Conservation (phyloP, 2,888 invertebrate genomes). For the Phrixothrix hirtus region DNA sequence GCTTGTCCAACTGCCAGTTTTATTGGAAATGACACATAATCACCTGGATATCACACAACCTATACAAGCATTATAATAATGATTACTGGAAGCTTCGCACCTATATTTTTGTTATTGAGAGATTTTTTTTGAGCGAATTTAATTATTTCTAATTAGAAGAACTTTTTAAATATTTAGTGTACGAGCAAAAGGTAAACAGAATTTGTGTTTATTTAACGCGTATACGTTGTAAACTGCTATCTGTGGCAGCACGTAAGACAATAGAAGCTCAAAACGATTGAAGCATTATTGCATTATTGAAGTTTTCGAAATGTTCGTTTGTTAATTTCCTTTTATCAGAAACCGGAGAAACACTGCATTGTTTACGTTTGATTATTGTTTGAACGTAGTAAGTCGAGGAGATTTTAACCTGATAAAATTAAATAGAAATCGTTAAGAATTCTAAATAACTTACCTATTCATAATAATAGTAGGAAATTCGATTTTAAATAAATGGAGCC, state of each 20-base stretch:
- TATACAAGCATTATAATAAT: too few relatives aligned
- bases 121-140: slow-evolving; percentile 6
- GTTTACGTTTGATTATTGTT: slow-evolving; percentile 22
- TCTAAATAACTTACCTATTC: slow-evolving; percentile 46
- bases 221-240: slow-evolving; percentile 5
- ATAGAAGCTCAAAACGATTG: slow-evolving; percentile 10
- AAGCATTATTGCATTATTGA: slow-evolving; percentile 23
- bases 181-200: too few relatives aligned
- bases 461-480: slow-evolving; percentile 47
- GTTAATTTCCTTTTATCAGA: slow-evolving; percentile 29
- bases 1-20: slow-evolving; percentile 35
- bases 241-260: slow-evolving; percentile 17
- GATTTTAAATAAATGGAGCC: slow-evolving; percentile 49
- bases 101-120: slow-evolving; percentile 17
- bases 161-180: too few relatives aligned
- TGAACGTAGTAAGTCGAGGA: slow-evolving; percentile 6
- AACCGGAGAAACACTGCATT: slow-evolving; percentile 13
- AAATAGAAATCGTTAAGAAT: slow-evolving; percentile 32
- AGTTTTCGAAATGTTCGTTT: slow-evolving; percentile 23
- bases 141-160: neutral
- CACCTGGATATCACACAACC: slow-evolving; percentile 12
- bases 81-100: too few relatives aligned
- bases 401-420: slow-evolving; percentile 15
- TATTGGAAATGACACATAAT: slow-evolving; percentile 26
- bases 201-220: too few relatives aligned